Percentiles rank a stretch among this genome's conserved stretches.
Evolutionary conservation across 2,113 vertebrate species (phyloP).

Genomic region (Camelus dromedarius): DNA sequence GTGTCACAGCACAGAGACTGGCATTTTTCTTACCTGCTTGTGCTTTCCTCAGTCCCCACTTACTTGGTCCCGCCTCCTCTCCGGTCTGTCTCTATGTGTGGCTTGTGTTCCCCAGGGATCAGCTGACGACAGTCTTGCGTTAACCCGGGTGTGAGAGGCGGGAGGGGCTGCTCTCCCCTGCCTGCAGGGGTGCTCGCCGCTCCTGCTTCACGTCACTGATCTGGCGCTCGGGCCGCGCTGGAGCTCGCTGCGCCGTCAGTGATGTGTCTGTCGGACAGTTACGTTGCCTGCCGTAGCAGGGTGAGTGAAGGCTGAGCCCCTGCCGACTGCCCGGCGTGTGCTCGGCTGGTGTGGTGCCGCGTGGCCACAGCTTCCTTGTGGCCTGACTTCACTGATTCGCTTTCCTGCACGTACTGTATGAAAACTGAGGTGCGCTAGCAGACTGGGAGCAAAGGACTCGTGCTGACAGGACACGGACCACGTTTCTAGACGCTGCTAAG

Average conservation of each 20-base stretch:
- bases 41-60: background rate
- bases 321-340: background rate
- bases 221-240: background rate
- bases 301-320: background rate
- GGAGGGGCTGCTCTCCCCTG: background rate
- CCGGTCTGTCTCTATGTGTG: background rate
- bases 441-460: background rate
- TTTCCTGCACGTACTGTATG: background rate
- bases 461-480: background rate
- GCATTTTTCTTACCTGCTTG: background rate
- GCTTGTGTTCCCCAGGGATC: background rate
- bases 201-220: background rate
- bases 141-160: rapidly evolving
- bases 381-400: background rate
- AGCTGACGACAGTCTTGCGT: background rate
- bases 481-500: background rate
- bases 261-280: background rate
- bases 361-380: background rate
- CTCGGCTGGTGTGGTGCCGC: background rate
- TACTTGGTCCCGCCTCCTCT: background rate
- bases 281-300: background rate
- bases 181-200: no score
- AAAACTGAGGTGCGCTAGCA: background rate
- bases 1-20: background rate
- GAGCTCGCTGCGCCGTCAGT: background rate